Evolutionary conservation across 2,888 invertebrate genomes (phyloP), one percentile per base, ranked within the genome.

Genomic region (Sarcophaga carnaria): DNA sequence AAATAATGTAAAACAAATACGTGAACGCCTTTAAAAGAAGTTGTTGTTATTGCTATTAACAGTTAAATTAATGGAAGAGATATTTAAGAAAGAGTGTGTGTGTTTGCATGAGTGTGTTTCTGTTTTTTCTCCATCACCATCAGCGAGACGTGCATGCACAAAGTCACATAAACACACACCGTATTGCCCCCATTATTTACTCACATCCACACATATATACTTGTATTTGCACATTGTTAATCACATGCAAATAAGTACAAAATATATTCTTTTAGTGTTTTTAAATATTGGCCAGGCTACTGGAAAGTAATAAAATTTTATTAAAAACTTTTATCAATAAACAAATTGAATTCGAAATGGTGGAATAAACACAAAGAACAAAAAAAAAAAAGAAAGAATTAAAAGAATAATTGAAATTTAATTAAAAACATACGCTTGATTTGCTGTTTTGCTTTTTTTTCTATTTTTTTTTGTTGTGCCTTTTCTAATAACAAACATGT

Each of bases 371-470:
- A 25, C n/a, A 47, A 67, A 69, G 11, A 20, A 47, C 20, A 20
- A 69, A 20, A n/a, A 63, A 54, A n/a, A n/a, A 69, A 54, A n/a
- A 54, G 17, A 12, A 47, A 10, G 37, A 54, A 5, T 54, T 54
- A 54, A 1, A 54, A 54, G 17, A 54, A 54, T 37, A 54, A 54
- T 54, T 54, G 54, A 54, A 54, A 54, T 54, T 54, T 54, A 54
- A 54, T 78, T 72, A 72, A 83, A 78, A 78, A 71, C 60, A 67
- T 47, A 47, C 25, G 20, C 27, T 37, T n/a, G 59, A 49, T n/a
- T 25, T n/a, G 17, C 20, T 60, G 20, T 20, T n/a, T 49, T 54
- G 17, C 54, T 54, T 54, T 54, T 54, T 54, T 49, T 54, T 14
- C 12, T 37, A 37, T 37, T 37, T 2, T 37, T 2, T 62, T 62